These are phyloP conservation scores for Ceraclea dissimilis DNA, from an alignment of 2,888 invertebrate genomes.

Conservation along the genomic window DNA sequence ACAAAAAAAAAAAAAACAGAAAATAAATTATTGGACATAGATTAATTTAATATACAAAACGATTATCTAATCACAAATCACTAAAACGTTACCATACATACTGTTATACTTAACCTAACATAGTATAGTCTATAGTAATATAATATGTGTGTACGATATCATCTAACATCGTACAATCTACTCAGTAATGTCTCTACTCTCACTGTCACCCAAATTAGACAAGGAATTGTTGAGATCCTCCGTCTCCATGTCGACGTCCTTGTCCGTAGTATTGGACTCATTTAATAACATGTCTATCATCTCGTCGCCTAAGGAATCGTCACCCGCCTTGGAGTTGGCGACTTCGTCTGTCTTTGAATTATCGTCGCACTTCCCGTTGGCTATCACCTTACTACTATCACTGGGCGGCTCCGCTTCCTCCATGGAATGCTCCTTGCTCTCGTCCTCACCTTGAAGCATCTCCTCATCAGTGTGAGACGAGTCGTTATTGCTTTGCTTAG, in stretches of 20 bases:
- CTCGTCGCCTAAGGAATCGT: conserved; percentile 38
- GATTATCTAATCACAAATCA: too few species aligned
- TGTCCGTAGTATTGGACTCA: conserved; percentile 22
- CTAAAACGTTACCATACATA: too few species aligned
- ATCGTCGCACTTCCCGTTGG: conserved; percentile 15
- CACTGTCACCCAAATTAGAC: conserved; percentile 2
- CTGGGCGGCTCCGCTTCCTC: not conserved
- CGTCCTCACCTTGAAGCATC: not conserved
- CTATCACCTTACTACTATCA: not conserved
- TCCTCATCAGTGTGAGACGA: not conserved
- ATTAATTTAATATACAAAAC: too few species aligned
- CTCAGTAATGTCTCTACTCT: conserved; percentile 1
- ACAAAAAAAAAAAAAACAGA: too few species aligned
- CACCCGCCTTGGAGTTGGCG: conserved; percentile 18
- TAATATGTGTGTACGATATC: not conserved
- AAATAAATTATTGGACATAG: too few species aligned
- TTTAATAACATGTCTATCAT: conserved; percentile 37
- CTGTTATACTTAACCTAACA: not conserved
- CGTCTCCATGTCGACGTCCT: conserved; percentile 5
- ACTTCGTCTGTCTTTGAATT: conserved; percentile 2
- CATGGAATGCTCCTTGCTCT: not conserved
- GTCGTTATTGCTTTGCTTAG: not conserved
- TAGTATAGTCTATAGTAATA: not conserved
- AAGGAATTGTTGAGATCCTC: conserved; percentile 8
- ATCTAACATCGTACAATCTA: not conserved